These are phyloP conservation scores for Stenopsyche tienmushanensis DNA, from an alignment of 1,140 invertebrate species.

Conservation along the genomic window DNA sequence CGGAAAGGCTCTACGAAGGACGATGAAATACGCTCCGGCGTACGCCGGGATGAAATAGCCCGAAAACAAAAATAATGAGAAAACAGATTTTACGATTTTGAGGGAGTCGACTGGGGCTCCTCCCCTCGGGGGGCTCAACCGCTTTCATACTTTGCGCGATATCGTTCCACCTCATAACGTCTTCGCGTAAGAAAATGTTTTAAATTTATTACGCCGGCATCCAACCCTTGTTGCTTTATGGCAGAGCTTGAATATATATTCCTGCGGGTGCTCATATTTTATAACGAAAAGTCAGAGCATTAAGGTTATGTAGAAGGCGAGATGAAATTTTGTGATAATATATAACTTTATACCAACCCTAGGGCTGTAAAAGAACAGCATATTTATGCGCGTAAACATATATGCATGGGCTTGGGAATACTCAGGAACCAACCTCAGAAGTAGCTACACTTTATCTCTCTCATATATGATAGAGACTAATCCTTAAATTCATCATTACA, in stretches of 20 bases:
- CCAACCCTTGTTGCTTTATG: conserved; percentile 33
- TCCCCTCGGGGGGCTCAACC: not conserved
- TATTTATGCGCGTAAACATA: no score
- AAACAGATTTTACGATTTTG: conserved; percentile 38
- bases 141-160: not conserved
- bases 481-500: no score
- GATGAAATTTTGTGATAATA: conserved; percentile 35
- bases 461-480: no score
- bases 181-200: conserved; percentile 38
- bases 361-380: not conserved
- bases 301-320: conserved; percentile 26
- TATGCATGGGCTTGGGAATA: no score
- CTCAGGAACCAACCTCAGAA: no score
- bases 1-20: conserved; percentile 2
- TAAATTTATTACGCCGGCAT: conserved; percentile 35
- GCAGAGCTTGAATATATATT: conserved; percentile 28
- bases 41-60: conserved; percentile 36
- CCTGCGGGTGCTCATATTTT: conserved; percentile 27
- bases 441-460: no score
- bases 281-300: conserved; percentile 34
- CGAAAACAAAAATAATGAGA: conserved; percentile 43
- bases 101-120: not conserved
- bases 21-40: no score
- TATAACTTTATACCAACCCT: not conserved
- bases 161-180: conserved; percentile 37